Conservation (phyloP, 2,797 vertebrate genomes). For the Delichon dasypus region DNA sequence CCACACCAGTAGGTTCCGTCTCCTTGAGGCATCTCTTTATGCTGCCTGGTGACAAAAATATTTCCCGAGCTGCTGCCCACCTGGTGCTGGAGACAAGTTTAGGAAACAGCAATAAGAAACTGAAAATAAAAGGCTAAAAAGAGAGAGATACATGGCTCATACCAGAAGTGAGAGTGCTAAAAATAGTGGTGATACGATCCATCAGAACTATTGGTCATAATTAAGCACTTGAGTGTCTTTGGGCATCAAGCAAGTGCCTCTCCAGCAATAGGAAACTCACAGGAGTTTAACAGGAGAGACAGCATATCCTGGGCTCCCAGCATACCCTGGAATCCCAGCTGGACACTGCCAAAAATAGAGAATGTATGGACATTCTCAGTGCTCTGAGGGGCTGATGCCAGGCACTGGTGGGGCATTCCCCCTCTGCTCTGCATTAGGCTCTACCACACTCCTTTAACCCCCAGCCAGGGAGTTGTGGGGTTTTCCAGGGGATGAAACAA, state of each 20-base stretch:
- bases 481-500: background rate
- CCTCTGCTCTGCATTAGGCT: accelerated
- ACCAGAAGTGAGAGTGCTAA: background rate
- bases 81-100: background rate
- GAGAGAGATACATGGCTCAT: background rate
- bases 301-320: background rate
- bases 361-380: background rate
- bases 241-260: background rate
- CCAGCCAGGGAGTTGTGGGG: accelerated
- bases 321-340: background rate
- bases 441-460: background rate
- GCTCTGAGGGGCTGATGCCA: background rate
- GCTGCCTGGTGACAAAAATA: constrained; percentile 27
- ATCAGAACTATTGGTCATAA: background rate
- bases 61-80: constrained; percentile 51
- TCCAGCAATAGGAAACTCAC: background rate
- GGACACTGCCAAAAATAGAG: background rate
- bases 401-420: background rate
- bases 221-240: background rate
- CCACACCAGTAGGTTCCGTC: background rate
- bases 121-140: constrained; percentile 36
- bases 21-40: background rate
- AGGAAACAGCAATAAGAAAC: constrained; percentile 33
- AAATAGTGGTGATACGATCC: background rate
- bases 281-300: background rate